Base-by-base conservation (phyloP, 2,888 invertebrate species). In the Scaptomyza caliginosa region DNA sequence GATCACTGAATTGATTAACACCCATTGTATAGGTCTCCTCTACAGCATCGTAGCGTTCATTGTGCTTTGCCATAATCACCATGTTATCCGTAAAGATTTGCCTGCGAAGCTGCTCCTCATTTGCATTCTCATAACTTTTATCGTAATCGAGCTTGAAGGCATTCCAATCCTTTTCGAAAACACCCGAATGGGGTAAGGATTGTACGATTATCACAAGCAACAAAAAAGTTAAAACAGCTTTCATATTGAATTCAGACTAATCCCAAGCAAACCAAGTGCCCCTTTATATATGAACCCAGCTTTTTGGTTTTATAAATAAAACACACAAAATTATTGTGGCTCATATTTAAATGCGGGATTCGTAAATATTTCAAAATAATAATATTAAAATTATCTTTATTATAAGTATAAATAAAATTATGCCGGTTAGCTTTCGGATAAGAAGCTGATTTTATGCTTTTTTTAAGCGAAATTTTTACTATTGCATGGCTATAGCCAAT, bases 1-100 rank as follows among this genome's bases (percentile, higher is more conserved):
- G 93, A 92, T 97, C 97, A 19, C 95, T 94, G 91, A 95, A 97
- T 91, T 96, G 95, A 92, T 98, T 97, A 87, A 96, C 91, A 52
- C 92, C 93, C 71, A 96, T 91, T 87, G 94, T 93, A 92, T 92
- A 97, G 0, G 93, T 86, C 26, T 94, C 94, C 43, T 93, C 89
- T 0, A 95, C 96, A 84, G 92, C 89, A 79, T 94, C 93, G 91
- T 92, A 96, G 59, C 93, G 92, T 88, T 94, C 93, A 93, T 98
- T 98, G 91, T 98, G 97, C 86, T 94, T 93, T 30, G 95, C 95
- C 81, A 97, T 95, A 89, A 94, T 94, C 86, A 95, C 94, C 84
- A 94, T 94, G 91, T 97, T 97, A 89, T 97, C 96, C 91, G 96
- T 94, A 90, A 94, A 97, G 78, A 97, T 96, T 92, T 96, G 96